A percentile compares a stretch with the other conserved stretches of the same genome.
phyloP scores from a whole-genome alignment of 35 echinoderm and acorn worm genomes.

The Ophioderma brevispina region DNA sequence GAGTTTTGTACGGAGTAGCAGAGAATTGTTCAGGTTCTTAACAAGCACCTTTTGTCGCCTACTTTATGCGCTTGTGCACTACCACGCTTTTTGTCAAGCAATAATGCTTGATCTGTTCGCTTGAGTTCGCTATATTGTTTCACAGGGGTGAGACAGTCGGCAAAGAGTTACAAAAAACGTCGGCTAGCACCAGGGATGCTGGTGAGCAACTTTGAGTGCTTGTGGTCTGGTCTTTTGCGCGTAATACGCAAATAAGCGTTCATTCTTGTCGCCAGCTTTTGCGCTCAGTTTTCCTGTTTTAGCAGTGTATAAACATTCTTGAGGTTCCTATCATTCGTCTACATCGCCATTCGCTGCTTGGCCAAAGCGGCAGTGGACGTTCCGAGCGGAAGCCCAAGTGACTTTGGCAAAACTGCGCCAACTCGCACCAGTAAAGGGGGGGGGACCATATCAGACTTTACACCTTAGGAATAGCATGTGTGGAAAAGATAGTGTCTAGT shows the following conservation, averaged over 20 bases:
- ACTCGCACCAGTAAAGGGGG: conserved; percentile 64
- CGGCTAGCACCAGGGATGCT: conserved; percentile 54
- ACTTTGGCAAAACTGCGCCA: conserved; percentile 40
- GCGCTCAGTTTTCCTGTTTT: conserved; percentile 44
- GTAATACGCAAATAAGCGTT: conserved; percentile 77
- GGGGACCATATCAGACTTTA: conserved; percentile 76
- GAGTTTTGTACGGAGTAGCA: not conserved
- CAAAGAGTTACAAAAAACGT: conserved; percentile 38
- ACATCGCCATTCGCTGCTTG: conserved; percentile 85
- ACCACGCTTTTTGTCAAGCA: conserved; percentile 53
- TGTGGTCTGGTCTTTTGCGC: conserved; percentile 60
- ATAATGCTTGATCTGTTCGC: conserved; percentile 45
- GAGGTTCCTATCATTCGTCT: conserved; percentile 70
- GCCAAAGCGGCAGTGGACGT: conserved; percentile 77
- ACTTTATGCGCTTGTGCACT: conserved; percentile 16
- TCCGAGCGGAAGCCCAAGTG: conserved; percentile 73
- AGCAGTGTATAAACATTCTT: conserved; percentile 58
- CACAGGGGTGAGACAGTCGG: not conserved
- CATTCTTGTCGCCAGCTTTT: conserved; percentile 70
- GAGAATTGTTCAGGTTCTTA: conserved; percentile 22
- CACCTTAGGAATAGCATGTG: conserved; percentile 63
- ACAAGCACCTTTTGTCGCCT: conserved; percentile 63
- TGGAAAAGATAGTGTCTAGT: conserved; percentile 56
- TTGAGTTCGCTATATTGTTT: not conserved
- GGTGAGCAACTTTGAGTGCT: conserved; percentile 58